A percentile compares a stretch with the other conserved stretches of the same genome.
These are phyloP conservation scores for Urocitellus parryii DNA, from an alignment of 2,113 vertebrate species.

Conservation along the genomic window DNA sequence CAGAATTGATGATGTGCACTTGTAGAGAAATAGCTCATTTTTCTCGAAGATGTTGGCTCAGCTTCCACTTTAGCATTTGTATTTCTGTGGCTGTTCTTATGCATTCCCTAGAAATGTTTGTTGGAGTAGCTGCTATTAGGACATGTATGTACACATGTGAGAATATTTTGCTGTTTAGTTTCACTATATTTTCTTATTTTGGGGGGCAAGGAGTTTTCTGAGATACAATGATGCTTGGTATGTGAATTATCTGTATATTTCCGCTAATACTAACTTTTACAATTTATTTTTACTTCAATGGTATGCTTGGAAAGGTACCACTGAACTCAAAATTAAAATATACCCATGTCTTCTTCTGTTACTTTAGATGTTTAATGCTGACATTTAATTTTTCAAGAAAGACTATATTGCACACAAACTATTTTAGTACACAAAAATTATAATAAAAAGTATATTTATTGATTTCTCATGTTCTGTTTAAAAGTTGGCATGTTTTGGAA, in stretches of 20 bases:
- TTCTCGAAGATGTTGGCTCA: slow-evolving; percentile 7
- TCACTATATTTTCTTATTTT: background rate
- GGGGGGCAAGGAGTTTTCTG: background rate
- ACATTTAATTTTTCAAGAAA: background rate
- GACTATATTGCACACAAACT: background rate
- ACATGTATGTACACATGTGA: background rate
- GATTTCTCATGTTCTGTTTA: background rate
- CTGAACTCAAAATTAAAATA: slow-evolving; percentile 20
- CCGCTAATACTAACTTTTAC: background rate
- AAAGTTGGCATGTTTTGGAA: background rate
- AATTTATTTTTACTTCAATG: background rate
- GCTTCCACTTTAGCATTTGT: background rate
- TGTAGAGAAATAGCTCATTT: slow-evolving; percentile 61
- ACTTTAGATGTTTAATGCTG: background rate
- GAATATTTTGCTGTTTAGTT: background rate
- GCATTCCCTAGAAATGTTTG: background rate
- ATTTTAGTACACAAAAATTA: background rate
- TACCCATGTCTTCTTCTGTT: background rate
- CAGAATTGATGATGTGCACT: slow-evolving; percentile 22
- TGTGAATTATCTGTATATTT: background rate
- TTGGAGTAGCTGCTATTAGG: background rate
- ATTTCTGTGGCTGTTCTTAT: background rate
- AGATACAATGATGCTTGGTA: background rate
- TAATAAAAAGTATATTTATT: background rate
- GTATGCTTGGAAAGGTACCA: background rate